Evolutionary conservation across 2,888 invertebrate species (phyloP).

Genomic region (Aphelenchoides bicaudatus): DNA sequence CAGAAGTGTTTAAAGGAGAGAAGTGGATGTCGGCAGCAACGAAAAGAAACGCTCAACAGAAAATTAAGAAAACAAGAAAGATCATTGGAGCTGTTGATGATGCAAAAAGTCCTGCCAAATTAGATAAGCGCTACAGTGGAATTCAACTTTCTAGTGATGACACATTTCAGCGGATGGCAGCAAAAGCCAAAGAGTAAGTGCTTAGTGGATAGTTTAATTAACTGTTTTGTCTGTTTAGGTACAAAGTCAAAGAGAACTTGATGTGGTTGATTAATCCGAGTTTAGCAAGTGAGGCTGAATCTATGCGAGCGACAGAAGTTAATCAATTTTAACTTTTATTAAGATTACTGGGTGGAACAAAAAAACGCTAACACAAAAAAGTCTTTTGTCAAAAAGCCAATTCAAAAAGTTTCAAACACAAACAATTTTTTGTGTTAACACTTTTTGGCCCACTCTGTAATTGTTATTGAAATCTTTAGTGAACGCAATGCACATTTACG

Average conservation of each 20-base stretch:
- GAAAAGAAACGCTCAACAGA: neutral
- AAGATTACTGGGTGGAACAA: too few species aligned
- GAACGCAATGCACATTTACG: constrained; percentile 2
- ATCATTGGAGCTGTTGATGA: neutral
- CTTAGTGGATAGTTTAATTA: too few species aligned
- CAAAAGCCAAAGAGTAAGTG: too few species aligned
- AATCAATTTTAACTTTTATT: too few species aligned
- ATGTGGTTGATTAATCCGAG: neutral
- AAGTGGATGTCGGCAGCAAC: neutral
- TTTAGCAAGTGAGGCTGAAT: neutral
- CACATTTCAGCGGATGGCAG: neutral
- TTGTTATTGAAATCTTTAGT: too few species aligned
- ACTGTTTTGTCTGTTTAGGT: too few species aligned
- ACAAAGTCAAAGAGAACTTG: neutral
- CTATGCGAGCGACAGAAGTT: neutral
- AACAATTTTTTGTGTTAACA: too few species aligned
- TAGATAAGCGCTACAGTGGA: neutral
- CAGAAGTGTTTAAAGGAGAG: neutral
- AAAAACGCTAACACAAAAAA: too few species aligned
- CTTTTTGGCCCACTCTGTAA: too few species aligned
- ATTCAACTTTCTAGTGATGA: neutral
- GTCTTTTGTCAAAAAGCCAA: too few species aligned
- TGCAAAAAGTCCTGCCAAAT: neutral
- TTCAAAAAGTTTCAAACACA: too few species aligned
- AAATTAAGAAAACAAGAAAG: neutral